Evolutionary conservation across 2,888 invertebrate genomes (phyloP).

Genomic region (Pristionchus entomophagus): DNA sequence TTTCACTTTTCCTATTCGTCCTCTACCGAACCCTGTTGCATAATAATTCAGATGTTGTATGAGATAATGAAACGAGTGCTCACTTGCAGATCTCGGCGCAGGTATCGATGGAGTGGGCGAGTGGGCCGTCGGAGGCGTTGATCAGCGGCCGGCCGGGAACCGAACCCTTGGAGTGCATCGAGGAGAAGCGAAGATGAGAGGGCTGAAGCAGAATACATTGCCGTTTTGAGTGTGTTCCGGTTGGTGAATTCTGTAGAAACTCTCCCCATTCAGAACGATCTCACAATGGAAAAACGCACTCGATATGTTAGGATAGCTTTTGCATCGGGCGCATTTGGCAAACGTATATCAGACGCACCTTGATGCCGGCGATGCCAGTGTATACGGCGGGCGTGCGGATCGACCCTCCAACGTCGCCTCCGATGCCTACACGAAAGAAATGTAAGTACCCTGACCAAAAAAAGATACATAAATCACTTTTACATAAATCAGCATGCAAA

Average conservation of each 20-base stretch:
- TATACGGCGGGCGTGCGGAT: slow-evolving; percentile 78
- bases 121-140: slow-evolving; percentile 69
- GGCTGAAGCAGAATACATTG: no score
- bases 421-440: slow-evolving; percentile 67
- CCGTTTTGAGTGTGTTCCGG: no score
- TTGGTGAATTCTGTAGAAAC: no score
- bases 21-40: no score
- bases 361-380: slow-evolving; percentile 78
- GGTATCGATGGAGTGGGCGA: slow-evolving; percentile 63
- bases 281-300: no score
- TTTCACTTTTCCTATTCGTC: no score
- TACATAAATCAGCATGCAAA: no score
- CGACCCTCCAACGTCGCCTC: slow-evolving; percentile 79
- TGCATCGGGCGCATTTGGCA: no score
- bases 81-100: slow-evolving; percentile 58
- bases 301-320: no score
- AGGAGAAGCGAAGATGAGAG: slow-evolving; percentile 61
- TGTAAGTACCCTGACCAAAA: background rate
- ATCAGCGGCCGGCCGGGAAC: slow-evolving; percentile 70
- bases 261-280: no score
- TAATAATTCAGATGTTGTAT: no score
- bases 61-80: no score
- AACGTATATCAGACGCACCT: slow-evolving; percentile 47
- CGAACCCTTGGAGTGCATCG: slow-evolving; percentile 61
- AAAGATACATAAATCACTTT: background rate